These are phyloP conservation scores for Atrichornis clamosus DNA, from an alignment of 2,113 vertebrate species.

Conservation along the genomic window DNA sequence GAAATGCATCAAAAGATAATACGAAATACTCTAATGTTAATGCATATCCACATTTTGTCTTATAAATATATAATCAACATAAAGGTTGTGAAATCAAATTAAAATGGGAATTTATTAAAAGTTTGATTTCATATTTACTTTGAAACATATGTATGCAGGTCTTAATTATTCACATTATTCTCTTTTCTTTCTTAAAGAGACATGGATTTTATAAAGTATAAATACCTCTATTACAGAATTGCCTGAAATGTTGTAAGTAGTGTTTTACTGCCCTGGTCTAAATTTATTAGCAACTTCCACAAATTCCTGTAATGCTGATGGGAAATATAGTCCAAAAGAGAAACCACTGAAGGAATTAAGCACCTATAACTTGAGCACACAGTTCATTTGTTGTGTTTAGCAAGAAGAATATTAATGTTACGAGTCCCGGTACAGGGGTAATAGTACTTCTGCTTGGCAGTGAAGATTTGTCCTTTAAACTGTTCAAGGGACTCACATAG, in stretches of 20 bases:
- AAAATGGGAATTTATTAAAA: background rate
- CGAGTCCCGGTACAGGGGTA: background rate
- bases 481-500: background rate
- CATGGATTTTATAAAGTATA: background rate
- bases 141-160: background rate
- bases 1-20: background rate
- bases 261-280: background rate
- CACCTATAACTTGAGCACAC: background rate
- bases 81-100: background rate
- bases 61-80: background rate
- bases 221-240: background rate
- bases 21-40: background rate
- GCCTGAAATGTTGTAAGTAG: background rate
- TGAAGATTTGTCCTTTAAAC: slow-evolving; percentile 12
- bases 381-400: background rate
- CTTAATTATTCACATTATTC: background rate
- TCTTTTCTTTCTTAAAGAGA: background rate
- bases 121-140: background rate
- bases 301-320: background rate
- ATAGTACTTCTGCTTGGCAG: background rate
- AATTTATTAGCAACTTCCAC: background rate
- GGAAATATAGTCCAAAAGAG: background rate
- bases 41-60: background rate
- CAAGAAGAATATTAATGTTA: background rate
- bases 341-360: background rate